Conservation (phyloP, 2,888 invertebrate genomes). For the Epistrophe eligans region DNA sequence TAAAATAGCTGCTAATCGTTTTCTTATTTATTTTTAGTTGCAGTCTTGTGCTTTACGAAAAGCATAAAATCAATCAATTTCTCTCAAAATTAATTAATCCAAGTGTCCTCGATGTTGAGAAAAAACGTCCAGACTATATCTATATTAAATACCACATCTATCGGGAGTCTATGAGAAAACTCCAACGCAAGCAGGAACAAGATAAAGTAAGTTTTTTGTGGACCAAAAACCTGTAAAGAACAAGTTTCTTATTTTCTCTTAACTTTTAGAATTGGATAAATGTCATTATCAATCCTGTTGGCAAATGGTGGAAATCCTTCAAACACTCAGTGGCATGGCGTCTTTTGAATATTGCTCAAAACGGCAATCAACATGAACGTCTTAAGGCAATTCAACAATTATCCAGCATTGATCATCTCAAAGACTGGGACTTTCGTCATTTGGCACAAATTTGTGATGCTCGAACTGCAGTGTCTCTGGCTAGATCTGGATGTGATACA, state of each 20-base stretch:
- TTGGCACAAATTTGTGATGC: constrained; percentile 92
- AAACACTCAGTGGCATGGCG: constrained; percentile 88
- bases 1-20: background rate
- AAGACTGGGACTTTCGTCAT: constrained; percentile 88
- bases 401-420: constrained; percentile 87
- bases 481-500: constrained; percentile 89
- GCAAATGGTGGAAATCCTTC: constrained; percentile 87
- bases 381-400: constrained; percentile 88
- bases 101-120: constrained; percentile 82
- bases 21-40: constrained; percentile 78
- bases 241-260: background rate
- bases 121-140: constrained; percentile 85
- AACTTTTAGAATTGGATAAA: constrained; percentile 82
- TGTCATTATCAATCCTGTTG: constrained; percentile 83
- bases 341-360: constrained; percentile 87
- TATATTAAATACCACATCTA: constrained; percentile 85
- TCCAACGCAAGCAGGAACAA: constrained; percentile 81
- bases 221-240: background rate
- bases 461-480: constrained; percentile 90
- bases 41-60: constrained; percentile 81
- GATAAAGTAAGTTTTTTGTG: constrained; percentile 78
- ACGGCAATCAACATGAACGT: constrained; percentile 87
- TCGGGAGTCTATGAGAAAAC: constrained; percentile 83
- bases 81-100: constrained; percentile 83
- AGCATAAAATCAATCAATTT: constrained; percentile 80